A percentile compares a stretch with the other conserved stretches of the same genome.
These are phyloP conservation scores for Brachymystax lenok DNA, from an alignment of 2,797 vertebrate species.

Conservation along the genomic window DNA sequence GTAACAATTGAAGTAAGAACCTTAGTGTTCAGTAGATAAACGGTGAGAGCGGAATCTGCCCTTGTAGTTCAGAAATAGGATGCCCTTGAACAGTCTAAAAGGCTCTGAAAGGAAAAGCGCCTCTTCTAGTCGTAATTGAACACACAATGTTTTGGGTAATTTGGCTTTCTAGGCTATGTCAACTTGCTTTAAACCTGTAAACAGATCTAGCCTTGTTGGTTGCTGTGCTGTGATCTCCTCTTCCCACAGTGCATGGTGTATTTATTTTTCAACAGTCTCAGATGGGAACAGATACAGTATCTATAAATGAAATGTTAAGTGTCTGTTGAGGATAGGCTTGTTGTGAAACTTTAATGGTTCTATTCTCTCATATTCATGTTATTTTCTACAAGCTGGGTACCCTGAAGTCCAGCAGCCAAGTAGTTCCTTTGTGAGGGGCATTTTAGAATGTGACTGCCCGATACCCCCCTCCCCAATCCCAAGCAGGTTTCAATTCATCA, in stretches of 20 bases:
- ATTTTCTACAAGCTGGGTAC: not conserved
- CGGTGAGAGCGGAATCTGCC: not conserved
- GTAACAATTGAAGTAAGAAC: no score
- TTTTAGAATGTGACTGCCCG: not conserved
- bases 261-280: not conserved
- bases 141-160: slow-evolving; percentile 3
- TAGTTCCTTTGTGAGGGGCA: not conserved
- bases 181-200: slow-evolving; percentile 11
- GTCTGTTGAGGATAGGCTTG: not conserved
- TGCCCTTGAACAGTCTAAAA: slow-evolving; percentile 23
- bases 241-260: not conserved
- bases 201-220: slow-evolving; percentile 1
- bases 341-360: not conserved
- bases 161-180: slow-evolving; percentile 22
- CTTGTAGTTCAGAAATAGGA: not conserved
- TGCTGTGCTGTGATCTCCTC: slow-evolving; percentile 13
- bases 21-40: not conserved
- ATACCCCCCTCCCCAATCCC: not conserved
- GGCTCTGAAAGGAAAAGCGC: not conserved
- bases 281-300: not conserved
- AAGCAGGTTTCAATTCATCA: not conserved
- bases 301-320: no score
- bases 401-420: not conserved
- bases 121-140: slow-evolving; percentile 2
- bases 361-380: not conserved